A percentile compares a stretch with the other conserved stretches of the same genome.
phyloP scores from a whole-genome alignment of 2,888 invertebrate species.

The Diaprepes abbreviatus region DNA sequence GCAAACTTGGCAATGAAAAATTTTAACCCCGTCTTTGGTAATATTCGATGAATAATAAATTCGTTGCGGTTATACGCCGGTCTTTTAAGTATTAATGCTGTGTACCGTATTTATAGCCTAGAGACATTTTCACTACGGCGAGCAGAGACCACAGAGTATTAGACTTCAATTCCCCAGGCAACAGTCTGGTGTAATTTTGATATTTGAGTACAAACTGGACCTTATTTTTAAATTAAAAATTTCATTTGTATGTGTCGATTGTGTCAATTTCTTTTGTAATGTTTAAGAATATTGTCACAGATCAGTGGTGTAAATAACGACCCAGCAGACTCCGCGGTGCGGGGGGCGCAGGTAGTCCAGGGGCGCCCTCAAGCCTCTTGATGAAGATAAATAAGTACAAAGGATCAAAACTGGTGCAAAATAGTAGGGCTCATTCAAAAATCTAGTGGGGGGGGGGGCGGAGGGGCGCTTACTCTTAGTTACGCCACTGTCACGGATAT shows the following conservation, averaged over 20 bases:
- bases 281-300: too few relatives aligned
- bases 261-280: too few relatives aligned
- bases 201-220: background rate
- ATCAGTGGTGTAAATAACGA: too few relatives aligned
- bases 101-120: conserved; percentile 28
- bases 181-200: conserved; percentile 1
- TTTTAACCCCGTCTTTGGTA: conserved; percentile 31
- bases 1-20: conserved; percentile 25
- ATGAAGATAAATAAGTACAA: too few relatives aligned
- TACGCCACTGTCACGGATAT: too few relatives aligned
- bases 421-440: too few relatives aligned
- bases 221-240: conserved; percentile 12
- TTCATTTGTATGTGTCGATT: background rate
- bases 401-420: too few relatives aligned
- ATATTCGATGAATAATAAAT: conserved; percentile 39
- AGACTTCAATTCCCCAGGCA: conserved; percentile 6
- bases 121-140: conserved; percentile 13
- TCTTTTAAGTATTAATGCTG: conserved; percentile 29
- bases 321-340: too few relatives aligned
- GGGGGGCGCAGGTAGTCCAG: too few relatives aligned
- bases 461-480: too few relatives aligned
- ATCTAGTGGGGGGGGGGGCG: too few relatives aligned
- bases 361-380: too few relatives aligned
- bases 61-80: conserved; percentile 13
- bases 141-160: conserved; percentile 18